Evolutionary conservation across 1,140 invertebrate genomes (phyloP).

Genomic region (Saccostrea glomerata): DNA sequence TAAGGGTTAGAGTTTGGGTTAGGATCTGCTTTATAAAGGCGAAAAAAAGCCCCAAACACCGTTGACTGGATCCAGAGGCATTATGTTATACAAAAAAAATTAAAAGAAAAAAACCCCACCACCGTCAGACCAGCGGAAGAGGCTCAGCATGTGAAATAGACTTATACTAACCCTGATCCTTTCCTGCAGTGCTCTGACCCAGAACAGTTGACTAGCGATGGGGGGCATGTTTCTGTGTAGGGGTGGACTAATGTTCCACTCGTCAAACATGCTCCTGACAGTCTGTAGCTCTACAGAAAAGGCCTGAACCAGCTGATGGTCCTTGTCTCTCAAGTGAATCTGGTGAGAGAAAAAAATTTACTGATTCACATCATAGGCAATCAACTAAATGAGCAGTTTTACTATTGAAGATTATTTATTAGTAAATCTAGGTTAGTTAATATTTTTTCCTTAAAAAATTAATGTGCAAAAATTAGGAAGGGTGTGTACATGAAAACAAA

Average conservation of each 20-base stretch:
- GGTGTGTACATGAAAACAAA: neutral
- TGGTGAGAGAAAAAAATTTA: slow-evolving; percentile 50
- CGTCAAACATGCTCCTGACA: slow-evolving; percentile 72
- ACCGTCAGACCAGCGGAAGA: too few relatives aligned
- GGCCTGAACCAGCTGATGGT: slow-evolving; percentile 67
- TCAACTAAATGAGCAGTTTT: neutral
- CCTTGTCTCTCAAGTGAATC: slow-evolving; percentile 75
- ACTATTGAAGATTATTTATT: neutral
- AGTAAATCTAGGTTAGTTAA: neutral
- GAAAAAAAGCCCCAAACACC: too few relatives aligned
- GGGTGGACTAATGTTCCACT: slow-evolving; percentile 66
- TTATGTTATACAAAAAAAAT: too few relatives aligned
- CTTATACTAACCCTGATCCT: slow-evolving; percentile 74
- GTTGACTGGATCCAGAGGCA: too few relatives aligned
- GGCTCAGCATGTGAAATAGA: too few relatives aligned
- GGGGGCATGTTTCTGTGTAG: slow-evolving; percentile 76
- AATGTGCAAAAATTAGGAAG: neutral
- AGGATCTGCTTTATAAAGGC: too few relatives aligned
- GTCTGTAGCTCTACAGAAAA: slow-evolving; percentile 74
- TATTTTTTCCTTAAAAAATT: too few relatives aligned
- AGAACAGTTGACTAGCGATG: slow-evolving; percentile 75
- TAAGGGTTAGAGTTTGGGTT: too few relatives aligned
- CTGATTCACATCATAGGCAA: neutral
- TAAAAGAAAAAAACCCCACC: too few relatives aligned
- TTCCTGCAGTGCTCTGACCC: slow-evolving; percentile 75